Conservation (phyloP, 2,888 invertebrate genomes). For the Drosophila hawaiiensis region DNA sequence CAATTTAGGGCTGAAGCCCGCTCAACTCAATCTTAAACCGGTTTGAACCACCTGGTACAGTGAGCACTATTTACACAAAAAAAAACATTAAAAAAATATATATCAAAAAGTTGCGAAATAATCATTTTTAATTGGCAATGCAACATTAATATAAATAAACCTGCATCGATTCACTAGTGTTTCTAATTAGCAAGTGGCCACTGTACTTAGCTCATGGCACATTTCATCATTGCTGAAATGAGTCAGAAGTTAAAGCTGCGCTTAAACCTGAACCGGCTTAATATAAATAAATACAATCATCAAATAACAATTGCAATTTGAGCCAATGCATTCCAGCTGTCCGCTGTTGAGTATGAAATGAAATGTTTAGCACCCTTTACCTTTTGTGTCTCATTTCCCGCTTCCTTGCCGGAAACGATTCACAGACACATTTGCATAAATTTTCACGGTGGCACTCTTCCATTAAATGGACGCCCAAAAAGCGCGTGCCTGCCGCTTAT, state of each 20-base stretch:
- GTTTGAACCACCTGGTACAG: slow-evolving; percentile 10
- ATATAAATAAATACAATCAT: slow-evolving; percentile 14
- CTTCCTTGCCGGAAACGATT: slow-evolving; percentile 61
- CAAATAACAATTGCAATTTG: slow-evolving; percentile 12
- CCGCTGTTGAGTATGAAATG: slow-evolving; percentile 7
- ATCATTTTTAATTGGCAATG: not conserved
- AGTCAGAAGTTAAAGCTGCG: slow-evolving; percentile 9
- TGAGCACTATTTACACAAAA: not conserved
- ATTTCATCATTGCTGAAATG: slow-evolving; percentile 13
- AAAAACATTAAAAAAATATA: not conserved
- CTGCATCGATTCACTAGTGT: not conserved
- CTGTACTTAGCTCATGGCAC: not conserved
- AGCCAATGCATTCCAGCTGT: slow-evolving; percentile 1
- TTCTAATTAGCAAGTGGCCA: not conserved
- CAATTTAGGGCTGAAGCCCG: not conserved
- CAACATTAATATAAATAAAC: not conserved
- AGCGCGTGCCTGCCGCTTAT: slow-evolving; percentile 68
- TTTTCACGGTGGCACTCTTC: slow-evolving; percentile 28
- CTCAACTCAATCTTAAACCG: slow-evolving; percentile 2
- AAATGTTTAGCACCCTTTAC: slow-evolving; percentile 16
- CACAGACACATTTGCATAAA: slow-evolving; percentile 45
- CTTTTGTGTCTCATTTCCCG: slow-evolving; percentile 49
- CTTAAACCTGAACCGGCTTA: slow-evolving; percentile 10
- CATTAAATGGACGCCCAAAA: slow-evolving; percentile 37
- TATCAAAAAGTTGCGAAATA: not conserved